Base-by-base conservation (phyloP, 30 jellyfish, hydroid and myxozoan genomes). In the Aurelia aurita complex sp. Pacific region DNA sequence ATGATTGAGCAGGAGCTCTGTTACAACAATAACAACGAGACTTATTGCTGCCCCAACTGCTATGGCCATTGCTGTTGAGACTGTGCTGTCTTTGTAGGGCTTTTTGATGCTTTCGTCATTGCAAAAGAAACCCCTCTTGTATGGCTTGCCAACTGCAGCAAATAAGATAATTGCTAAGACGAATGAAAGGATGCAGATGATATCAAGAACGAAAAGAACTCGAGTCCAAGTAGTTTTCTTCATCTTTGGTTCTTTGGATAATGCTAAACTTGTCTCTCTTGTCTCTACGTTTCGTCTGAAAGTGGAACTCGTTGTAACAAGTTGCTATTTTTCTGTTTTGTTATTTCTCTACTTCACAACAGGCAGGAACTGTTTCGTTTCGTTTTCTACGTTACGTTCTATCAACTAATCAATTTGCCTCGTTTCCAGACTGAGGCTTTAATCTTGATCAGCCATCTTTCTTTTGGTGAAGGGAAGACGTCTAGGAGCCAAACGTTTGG, bases 71-170 rank as follows among this genome's bases (percentile, higher is more conserved):
- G 96, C 77, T 7, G 96, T 64, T 33, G 98, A 69, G 14, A 92
- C 64, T 7, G 97, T 92, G 77, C 97, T 88, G 59, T 92, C 87
- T 73, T 87, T 87, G 83, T 77, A 87, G 33, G 98, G 98, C 76
- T 87, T 92, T 15, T 60, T 80, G 62, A 92, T 87, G 86, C 93
- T 83, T 79, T 92, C 97, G 64, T 92, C 98, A 35, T 81, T 76
- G 88, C 98, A 92, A 66, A 76, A 92, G 87, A 87, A 92, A 7
- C 98, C 98, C 43, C 92, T 80, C 64, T 76, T 55, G 86, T 52
- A 64, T 10, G 98, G 98, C 78, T 86, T 77, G 75, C 97, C 97
- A 36, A 76, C 51, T 50, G 66, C 67, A 54, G 83, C 67, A 64
- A 83, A 90, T 34, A 69, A 52, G 18, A 90, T 40, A 11, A 90